These are phyloP conservation scores for Epizoanthus stellaris DNA, from an alignment of 92 coral and sea anemone genomes.

Conservation along the genomic window DNA sequence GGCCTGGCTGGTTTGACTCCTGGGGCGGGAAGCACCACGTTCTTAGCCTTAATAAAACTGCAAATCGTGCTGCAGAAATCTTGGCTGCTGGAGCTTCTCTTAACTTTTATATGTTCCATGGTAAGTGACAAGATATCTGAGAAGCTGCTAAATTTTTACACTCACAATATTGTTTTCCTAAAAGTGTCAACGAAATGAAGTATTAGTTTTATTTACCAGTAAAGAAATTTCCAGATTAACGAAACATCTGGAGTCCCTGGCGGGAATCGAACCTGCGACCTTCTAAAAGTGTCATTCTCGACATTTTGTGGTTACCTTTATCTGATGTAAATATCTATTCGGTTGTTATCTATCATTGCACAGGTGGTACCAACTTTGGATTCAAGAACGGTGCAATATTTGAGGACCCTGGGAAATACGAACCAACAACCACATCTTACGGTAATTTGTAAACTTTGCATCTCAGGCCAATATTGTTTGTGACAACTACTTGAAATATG, in stretches of 20 bases:
- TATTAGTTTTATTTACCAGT: too few relatives aligned
- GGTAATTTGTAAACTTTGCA: conserved; percentile 57
- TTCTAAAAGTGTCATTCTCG: neutral
- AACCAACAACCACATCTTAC: conserved; percentile 89
- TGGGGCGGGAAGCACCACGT: conserved; percentile 86
- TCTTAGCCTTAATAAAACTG: conserved; percentile 48
- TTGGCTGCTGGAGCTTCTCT: conserved; percentile 81
- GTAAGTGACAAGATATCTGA: conserved; percentile 51
- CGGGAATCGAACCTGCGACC: too few relatives aligned
- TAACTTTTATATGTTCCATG: conserved; percentile 97
- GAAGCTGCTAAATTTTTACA: too few relatives aligned
- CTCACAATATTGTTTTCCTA: too few relatives aligned
- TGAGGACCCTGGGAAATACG: conserved; percentile 47
- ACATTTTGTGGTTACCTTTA: neutral
- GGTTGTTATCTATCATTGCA: too few relatives aligned
- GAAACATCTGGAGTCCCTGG: too few relatives aligned
- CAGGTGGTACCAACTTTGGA: conserved; percentile 97
- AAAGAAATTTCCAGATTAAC: too few relatives aligned
- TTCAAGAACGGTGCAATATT: conserved; percentile 97
- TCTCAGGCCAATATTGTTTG: neutral
- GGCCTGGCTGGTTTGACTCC: conserved; percentile 99
- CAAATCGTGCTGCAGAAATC: conserved; percentile 61
- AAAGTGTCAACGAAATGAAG: too few relatives aligned
- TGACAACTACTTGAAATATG: neutral
- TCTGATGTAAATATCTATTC: too few relatives aligned